phyloP scores from a whole-genome alignment of 2,888 invertebrate genomes.

The Laspeyria flexula region DNA sequence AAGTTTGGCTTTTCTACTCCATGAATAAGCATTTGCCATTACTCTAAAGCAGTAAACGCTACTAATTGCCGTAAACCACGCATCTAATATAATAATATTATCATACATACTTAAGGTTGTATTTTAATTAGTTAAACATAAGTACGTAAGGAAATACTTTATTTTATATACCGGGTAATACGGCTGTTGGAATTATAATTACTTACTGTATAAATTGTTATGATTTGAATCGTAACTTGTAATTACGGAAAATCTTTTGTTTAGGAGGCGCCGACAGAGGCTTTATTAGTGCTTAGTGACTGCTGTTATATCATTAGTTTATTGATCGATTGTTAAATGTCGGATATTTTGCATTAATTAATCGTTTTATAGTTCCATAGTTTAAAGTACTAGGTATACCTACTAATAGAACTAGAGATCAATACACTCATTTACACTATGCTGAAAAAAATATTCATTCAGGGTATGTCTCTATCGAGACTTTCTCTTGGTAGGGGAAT shows the following conservation, averaged over 20 bases:
- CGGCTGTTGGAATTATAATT: slow-evolving; percentile 29
- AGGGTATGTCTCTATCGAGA: no score
- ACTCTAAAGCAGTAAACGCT: not conserved
- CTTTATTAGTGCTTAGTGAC: slow-evolving; percentile 6
- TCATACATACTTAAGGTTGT: slow-evolving; percentile 25
- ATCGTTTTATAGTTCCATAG: no score
- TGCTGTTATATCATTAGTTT: slow-evolving; percentile 10
- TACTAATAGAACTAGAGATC: no score
- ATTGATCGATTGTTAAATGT: slow-evolving; percentile 1
- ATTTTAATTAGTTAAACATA: slow-evolving; percentile 26
- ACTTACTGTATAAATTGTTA: slow-evolving; percentile 13
- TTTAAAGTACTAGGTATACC: no score
- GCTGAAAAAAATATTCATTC: no score
- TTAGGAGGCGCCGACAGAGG: not conserved
- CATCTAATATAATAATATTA: no score
- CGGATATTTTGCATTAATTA: not conserved
- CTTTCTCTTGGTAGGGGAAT: no score
- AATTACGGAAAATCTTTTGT: slow-evolving; percentile 9
- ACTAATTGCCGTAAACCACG: not conserved
- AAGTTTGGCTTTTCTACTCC: no score
- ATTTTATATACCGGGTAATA: slow-evolving; percentile 21
- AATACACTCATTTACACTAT: no score
- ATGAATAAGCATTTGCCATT: no score
- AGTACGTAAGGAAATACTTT: slow-evolving; percentile 32
- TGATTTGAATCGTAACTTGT: slow-evolving; percentile 24